A percentile compares a stretch with the other conserved stretches of the same genome.
phyloP scores from a whole-genome alignment of 2,797 vertebrate genomes.

The Poeciliopsis paucimaculata region DNA sequence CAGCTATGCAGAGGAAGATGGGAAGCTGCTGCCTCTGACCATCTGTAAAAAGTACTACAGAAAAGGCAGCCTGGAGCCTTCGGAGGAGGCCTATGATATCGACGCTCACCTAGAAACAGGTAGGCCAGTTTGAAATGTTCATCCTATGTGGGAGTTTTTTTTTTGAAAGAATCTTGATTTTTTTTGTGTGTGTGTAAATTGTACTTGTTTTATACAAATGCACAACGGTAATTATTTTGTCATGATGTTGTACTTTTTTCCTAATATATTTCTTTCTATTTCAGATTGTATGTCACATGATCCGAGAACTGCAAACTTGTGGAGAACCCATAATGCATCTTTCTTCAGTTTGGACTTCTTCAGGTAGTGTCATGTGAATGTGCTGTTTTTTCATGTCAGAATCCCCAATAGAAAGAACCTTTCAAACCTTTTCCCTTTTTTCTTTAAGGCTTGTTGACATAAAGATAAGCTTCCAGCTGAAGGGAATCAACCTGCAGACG shows the following conservation, averaged over 20 bases:
- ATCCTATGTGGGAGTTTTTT: background rate
- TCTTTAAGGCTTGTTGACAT: conserved; percentile 86
- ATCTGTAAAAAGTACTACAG: conserved; percentile 91
- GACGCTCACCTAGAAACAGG: conserved; percentile 88
- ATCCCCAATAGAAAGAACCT: background rate
- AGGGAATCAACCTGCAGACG: conserved; percentile 93
- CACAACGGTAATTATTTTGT: background rate
- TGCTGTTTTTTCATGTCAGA: background rate
- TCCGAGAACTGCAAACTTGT: conserved; percentile 59
- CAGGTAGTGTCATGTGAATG: conserved; percentile 57
- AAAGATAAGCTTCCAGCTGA: conserved; percentile 88
- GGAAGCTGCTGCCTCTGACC: conserved; percentile 79
- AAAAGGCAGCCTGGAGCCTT: conserved; percentile 76
- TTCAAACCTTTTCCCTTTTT: background rate
- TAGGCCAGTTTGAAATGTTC: conserved; percentile 47
- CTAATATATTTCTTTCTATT: background rate
- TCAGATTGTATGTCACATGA: conserved; percentile 73
- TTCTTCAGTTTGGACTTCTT: conserved; percentile 82
- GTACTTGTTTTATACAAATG: background rate
- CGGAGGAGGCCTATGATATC: conserved; percentile 82
- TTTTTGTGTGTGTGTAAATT: background rate
- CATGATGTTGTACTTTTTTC: background rate
- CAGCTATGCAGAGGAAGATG: conserved; percentile 81
- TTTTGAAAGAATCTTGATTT: background rate
- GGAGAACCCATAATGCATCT: conserved; percentile 71